Evolutionary conservation across 2,113 vertebrate species (phyloP).

Genomic region (Chitala chitala): DNA sequence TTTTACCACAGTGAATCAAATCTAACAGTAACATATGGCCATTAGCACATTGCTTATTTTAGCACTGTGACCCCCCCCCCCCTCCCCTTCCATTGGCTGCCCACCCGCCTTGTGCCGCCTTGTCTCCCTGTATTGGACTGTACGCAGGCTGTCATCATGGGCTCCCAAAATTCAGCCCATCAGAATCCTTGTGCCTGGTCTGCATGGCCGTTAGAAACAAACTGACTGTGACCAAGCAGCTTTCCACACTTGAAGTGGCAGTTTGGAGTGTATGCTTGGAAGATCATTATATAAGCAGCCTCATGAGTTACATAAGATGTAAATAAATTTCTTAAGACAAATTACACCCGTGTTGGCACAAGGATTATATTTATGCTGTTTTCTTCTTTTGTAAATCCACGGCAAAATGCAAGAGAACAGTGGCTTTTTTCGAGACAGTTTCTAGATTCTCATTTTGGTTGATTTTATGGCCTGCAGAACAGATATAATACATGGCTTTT

Average conservation of each 20-base stretch:
- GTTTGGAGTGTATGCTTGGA: slow-evolving; percentile 12
- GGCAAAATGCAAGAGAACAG: neutral
- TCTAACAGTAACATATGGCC: neutral
- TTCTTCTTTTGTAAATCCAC: neutral
- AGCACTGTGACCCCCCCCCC: neutral
- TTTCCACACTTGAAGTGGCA: slow-evolving; percentile 7
- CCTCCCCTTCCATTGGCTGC: neutral
- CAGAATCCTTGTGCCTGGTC: neutral
- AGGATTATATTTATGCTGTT: neutral
- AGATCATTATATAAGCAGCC: slow-evolving; percentile 31
- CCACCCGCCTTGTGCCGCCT: neutral
- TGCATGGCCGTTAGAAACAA: slow-evolving; percentile 15
- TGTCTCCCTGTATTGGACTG: neutral
- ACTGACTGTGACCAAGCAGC: slow-evolving; percentile 16
- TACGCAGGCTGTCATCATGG: neutral
- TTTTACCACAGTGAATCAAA: slow-evolving; percentile 7
- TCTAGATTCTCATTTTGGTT: neutral
- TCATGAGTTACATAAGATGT: slow-evolving; percentile 23
- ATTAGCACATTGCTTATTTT: neutral
- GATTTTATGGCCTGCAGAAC: neutral
- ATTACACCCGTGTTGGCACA: neutral
- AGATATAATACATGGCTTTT: neutral
- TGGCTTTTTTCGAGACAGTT: neutral
- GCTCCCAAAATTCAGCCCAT: neutral
- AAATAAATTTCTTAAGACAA: slow-evolving; percentile 17